Base-by-base conservation (phyloP, 2,797 vertebrate species). In the Paratrypauchen microcephalus region DNA sequence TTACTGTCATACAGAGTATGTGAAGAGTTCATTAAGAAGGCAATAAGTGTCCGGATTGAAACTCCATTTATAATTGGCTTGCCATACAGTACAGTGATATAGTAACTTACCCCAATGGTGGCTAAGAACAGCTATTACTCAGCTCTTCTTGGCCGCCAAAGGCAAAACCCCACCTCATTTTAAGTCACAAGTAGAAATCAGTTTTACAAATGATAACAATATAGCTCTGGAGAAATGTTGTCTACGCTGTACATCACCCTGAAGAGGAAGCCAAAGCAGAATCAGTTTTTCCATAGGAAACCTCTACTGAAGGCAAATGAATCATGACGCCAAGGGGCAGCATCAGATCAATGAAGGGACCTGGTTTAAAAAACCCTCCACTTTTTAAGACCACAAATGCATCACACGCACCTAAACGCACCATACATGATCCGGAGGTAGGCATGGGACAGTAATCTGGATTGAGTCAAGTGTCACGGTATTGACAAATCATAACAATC, bases 211-310 rank as follows among this genome's bases (percentile, higher is more conserved):
- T 90, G 86, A 93, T 90, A 88, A 93, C 89, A 93, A 93, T 92
- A 93, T 91, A 92, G 87, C 90, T 90, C 92, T 92, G 91, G 92
- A 93, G 92, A 92, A 93, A 93, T 89, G 90, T 61, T 88, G 90
- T 94, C 93, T 92, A 94, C 91, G 91, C 92, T 94, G 93, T 94
- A 94, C 92, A 94, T 92, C 93, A 83, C 91, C 93, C 93, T 94
- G 93, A 94, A 94, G 91, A 92, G 90, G 89, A 93, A 93, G 92
- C 91, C 93, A 92, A 93, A 94, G 92, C 91, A 92, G 92, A 93
- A 92, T 94, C 90, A 88, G 88, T 90, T 92, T 94, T 94, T 94
- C 94, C 94, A 94, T 94, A 94, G 94, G 94, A 95, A 95, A 94
- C 90, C 92, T 94, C 92, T 93, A 93, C 92, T 92, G 92, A 94